Base-by-base conservation (phyloP, 2,888 invertebrate species). In the Drosophila borealis region DNA sequence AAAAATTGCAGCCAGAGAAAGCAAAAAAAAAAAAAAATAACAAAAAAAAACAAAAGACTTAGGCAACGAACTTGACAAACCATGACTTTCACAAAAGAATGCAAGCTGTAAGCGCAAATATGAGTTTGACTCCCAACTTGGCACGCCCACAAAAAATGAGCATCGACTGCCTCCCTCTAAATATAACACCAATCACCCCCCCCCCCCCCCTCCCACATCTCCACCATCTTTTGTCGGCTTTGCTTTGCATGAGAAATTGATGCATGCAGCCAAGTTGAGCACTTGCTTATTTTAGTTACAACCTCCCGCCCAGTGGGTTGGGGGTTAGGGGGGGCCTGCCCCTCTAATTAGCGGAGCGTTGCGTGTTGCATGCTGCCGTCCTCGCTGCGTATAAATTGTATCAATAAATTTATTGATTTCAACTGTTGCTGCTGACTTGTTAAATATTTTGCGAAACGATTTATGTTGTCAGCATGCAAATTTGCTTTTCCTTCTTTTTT, bases 341-440 rank as follows among this genome's bases (percentile, higher is more conserved):
- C 60, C 80, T 84, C 70, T 84, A 84, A 83, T 83, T 83, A 83
- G 84, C 73, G 80, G 60, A 50, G 64, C 78, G 64, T 45, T 67
- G 74, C 37, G 45, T 42, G 74, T 69, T 70, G 77, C 79, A 53
- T 78, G 86, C 36, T 61, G 80, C 68, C 54, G 33, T 70, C 60
- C 42, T 66, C 55, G 63, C 60, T 54, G 72, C 74, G 64, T 80
- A 72, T 77, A 85, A 85, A 85, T 87, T 81, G 85, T 83, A 87
- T 85, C 83, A 88, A 89, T 87, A 87, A 89, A 89, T 88, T 88
- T 88, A 87, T 89, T 87, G 83, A 89, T 88, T 88, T 88, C 88
- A 89, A 89, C 87, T 88, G 83, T 81, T 87, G 89, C 85, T 71
- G 87, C 72, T 87, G 89, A 89, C 85, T 89, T 81, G 87, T 89